Base-by-base conservation (phyloP, 2,113 vertebrate species). In the Poeciliopsis prolifica region DNA sequence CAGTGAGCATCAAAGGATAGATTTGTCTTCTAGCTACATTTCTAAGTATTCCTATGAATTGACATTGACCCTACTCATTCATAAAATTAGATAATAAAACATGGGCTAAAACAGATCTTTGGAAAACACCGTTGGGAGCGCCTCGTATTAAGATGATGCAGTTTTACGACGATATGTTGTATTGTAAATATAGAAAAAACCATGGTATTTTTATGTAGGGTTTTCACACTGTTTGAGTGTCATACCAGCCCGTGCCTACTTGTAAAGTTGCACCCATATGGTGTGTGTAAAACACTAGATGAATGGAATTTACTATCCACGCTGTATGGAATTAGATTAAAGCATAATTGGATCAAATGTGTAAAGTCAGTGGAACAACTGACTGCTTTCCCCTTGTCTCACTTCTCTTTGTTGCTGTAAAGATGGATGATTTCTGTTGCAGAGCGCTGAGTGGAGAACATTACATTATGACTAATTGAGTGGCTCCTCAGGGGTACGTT, bases 401-500 rank as follows among this genome's bases (percentile, higher is more conserved):
- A 15, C 63, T n/a, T 51, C 24, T 44, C 63, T 61, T 61, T 69
- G 65, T 54, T 83, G 35, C 29, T 63, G n/a, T 48, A 72, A 72
- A 80, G 85, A 89, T 72, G 30, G 79, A 86, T 79, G 69, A 74
- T 68, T 77, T 83, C 67, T 81, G 74, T 2, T 1, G 48, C 65
- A 72, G n/a, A 22, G 62, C 19, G 29, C 60, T 42, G 65, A 84
- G 75, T 61, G 13, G 61, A 78, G 72, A 78, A 74, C 54, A 72
- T 51, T 74, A 54, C 54, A 67, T 89, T 79, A 83, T 88, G 87
- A 89, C 74, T 90, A 83, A 91, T 75, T 77, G 81, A 89, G 86
- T 24, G 71, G 58, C 88, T 74, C 89, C 81, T 72, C 42, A 0
- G 91, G 84, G 78, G n/a, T 35, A 35, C 31, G n/a, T 82, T 74